A percentile compares a stretch with the other conserved stretches of the same genome.
Conservation (phyloP, 2,888 invertebrate genomes). For the Drosophila imparisetae region DNA sequence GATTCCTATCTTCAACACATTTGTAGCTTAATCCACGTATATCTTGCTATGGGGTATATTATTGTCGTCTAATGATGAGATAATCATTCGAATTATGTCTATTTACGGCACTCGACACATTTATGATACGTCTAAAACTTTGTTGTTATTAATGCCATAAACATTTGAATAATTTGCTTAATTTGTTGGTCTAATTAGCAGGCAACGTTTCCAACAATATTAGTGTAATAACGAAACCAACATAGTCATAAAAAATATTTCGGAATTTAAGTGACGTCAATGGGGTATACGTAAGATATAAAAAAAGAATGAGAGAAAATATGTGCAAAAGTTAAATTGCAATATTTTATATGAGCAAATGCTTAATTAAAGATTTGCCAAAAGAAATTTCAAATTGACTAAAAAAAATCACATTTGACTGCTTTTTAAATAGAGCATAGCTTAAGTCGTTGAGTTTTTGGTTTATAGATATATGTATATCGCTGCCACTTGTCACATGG, state of each 20-base stretch:
- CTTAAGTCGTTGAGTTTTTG: slow-evolving; percentile 5
- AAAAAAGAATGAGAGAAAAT: neutral
- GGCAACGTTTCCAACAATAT: slow-evolving; percentile 7
- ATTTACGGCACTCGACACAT: slow-evolving; percentile 2
- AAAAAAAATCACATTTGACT: no score
- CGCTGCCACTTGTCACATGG: slow-evolving; percentile 54
- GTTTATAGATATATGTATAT: neutral
- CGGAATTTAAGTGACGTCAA: neutral
- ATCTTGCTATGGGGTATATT: neutral
- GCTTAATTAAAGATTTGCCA: neutral
- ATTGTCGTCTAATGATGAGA: neutral
- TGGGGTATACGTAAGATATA: neutral
- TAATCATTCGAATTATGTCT: slow-evolving; percentile 2
- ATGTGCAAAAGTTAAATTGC: neutral
- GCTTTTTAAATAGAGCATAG: slow-evolving; percentile 22
- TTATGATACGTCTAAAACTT: slow-evolving; percentile 15
- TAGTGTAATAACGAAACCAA: slow-evolving; percentile 5
- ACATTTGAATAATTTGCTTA: neutral
- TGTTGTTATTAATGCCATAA: slow-evolving; percentile 3
- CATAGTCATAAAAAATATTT: slow-evolving; percentile 3
- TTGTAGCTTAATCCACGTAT: neutral
- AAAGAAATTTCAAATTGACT: neutral
- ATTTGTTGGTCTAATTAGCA: slow-evolving; percentile 16
- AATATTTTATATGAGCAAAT: neutral
- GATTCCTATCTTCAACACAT: neutral